These are phyloP conservation scores for Acholoe squamosa DNA, from an alignment of 2,888 invertebrate genomes.

Conservation along the genomic window DNA sequence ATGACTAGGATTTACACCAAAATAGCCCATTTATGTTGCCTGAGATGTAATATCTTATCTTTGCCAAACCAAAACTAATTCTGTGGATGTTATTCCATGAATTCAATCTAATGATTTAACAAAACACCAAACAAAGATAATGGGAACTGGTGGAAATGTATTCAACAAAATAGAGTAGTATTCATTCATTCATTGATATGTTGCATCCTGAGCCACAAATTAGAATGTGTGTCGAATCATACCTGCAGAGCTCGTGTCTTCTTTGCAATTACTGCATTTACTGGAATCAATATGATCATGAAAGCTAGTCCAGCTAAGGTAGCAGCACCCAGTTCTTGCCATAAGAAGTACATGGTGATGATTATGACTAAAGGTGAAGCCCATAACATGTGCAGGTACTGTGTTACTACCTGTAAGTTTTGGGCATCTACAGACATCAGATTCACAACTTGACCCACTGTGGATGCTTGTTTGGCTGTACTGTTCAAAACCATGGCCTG, in stretches of 20 bases:
- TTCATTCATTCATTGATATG: no score
- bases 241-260: constrained; percentile 73
- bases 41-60: no score
- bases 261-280: constrained; percentile 75
- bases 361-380: constrained; percentile 75
- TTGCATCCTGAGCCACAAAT: no score
- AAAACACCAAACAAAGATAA: no score
- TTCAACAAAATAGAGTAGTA: no score
- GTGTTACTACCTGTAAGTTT: constrained; percentile 77
- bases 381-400: constrained; percentile 70
- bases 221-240: not conserved
- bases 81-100: no score
- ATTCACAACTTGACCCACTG: constrained; percentile 84
- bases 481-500: constrained; percentile 82
- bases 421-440: constrained; percentile 84
- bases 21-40: no score
- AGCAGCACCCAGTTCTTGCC: constrained; percentile 86
- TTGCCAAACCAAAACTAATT: no score
- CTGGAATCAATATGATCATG: constrained; percentile 92
- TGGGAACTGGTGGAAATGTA: no score
- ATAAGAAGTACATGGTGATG: constrained; percentile 82
- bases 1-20: no score
- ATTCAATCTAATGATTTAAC: no score
- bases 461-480: constrained; percentile 79
- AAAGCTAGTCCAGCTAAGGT: constrained; percentile 95